Base-by-base conservation (phyloP, 2,113 vertebrate genomes). In the Alaudala cheleensis region DNA sequence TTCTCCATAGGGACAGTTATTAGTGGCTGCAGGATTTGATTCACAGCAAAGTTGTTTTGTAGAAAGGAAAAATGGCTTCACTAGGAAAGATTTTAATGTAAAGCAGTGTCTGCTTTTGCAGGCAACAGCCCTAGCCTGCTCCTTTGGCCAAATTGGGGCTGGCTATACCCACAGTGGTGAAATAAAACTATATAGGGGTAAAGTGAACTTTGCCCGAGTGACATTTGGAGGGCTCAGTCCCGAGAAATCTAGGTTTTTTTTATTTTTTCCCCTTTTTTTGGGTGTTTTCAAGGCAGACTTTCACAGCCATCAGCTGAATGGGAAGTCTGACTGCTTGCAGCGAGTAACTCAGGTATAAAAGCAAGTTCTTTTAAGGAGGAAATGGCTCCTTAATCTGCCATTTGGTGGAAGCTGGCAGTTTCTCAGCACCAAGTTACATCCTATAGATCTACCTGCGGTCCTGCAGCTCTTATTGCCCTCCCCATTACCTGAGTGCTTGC, bases 51-150 rank as follows among this genome's bases (percentile, higher is more conserved):
- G 37, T 74, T 92, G 76, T 93, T 93, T 92, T 60, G n/a, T 71
- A 74, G 67, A 31, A 74, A 70, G 67, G 51, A 95, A 93, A 96
- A 95, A 92, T 83, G 81, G 51, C 64, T 94, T 90, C 79, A 56
- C 42, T 54, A 15, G 39, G 67, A 85, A 87, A 86, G 29, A 73
- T 67, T 61, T 90, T 60, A 53, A 31, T 64, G n/a, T 40, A 78
- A 71, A 60, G 16, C 56, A 67, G 22, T 26, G 44, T 78, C 60
- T 66, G 71, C 9, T 84, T 78, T 81, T 51, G 24, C 56, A 74
- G 34, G 72, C 53, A 70, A 37, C 21, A 71, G 40, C 17, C 17
- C 8, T 15, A 14, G n/a, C 34, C n/a, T 81, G 64, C 16, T 45
- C 18, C n/a, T 65, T 65, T 44, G n/a, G 42, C 24, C 34, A 64